These are phyloP conservation scores for Euproctis similis DNA, from an alignment of 2,888 invertebrate genomes.

Conservation along the genomic window DNA sequence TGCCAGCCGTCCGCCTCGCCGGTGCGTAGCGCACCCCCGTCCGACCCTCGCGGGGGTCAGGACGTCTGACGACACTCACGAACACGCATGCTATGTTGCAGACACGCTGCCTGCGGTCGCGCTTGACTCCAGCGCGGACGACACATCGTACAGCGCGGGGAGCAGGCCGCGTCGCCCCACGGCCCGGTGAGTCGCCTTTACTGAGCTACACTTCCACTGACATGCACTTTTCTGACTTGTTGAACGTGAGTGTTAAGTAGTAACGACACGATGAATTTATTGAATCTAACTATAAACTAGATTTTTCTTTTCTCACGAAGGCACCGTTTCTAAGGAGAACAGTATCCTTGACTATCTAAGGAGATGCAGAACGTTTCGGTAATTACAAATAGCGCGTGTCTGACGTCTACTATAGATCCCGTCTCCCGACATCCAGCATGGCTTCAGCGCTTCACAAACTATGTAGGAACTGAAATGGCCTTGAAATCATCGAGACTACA, in stretches of 20 bases:
- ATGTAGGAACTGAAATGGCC: slow-evolving; percentile 5
- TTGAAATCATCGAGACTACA: too few species aligned
- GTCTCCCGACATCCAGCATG: slow-evolving; percentile 36
- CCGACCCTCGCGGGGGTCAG: not conserved
- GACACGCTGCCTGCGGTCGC: slow-evolving; percentile 43
- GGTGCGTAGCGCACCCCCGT: slow-evolving; percentile 20
- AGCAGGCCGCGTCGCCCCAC: slow-evolving; percentile 10
- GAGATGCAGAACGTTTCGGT: slow-evolving; percentile 35
- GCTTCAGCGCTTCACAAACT: slow-evolving; percentile 33
- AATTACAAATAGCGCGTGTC: slow-evolving; percentile 26
- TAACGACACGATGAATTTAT: too few species aligned
- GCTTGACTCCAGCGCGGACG: slow-evolving; percentile 46
- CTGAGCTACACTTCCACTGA: not conserved
- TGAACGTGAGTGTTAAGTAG: too few species aligned
- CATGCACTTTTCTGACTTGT: too few species aligned
- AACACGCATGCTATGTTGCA: slow-evolving; percentile 8
- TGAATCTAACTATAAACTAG: slow-evolving; percentile 16
- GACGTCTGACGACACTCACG: not conserved
- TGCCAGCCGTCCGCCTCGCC: slow-evolving; percentile 39
- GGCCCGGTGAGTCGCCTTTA: too few species aligned
- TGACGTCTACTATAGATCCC: slow-evolving; percentile 17
- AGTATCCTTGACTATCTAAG: slow-evolving; percentile 25
- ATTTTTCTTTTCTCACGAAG: slow-evolving; percentile 50
- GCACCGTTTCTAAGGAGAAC: slow-evolving; percentile 62
- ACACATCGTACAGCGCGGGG: slow-evolving; percentile 34